Conservation (phyloP, 2,113 vertebrate species). For the Sardina pilchardus region DNA sequence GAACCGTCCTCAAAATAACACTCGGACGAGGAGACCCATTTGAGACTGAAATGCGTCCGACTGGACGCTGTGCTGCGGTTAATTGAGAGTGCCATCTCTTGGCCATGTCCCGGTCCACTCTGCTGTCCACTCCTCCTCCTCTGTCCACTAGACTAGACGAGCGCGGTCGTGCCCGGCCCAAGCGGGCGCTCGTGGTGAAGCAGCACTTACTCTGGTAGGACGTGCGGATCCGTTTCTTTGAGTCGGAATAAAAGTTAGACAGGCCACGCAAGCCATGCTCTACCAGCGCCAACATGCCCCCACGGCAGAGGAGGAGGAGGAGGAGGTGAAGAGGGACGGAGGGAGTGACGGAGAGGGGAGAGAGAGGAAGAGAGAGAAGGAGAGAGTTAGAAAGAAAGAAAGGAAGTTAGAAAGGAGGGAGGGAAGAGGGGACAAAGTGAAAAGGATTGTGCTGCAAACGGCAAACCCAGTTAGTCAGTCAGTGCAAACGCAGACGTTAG, state of each 20-base stretch:
- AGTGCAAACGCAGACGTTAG: background rate
- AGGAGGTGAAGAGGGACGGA: constrained; percentile 56
- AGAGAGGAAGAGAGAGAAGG: background rate
- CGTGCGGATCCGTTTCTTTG: constrained; percentile 99
- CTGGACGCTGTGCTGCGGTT: too few species aligned
- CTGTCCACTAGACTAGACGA: background rate
- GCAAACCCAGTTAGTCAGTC: constrained; percentile 39
- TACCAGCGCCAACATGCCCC: constrained; percentile 95
- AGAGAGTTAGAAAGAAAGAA: constrained; percentile 18
- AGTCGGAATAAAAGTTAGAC: constrained; percentile 99
- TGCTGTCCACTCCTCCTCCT: background rate
- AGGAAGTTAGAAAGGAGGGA: constrained; percentile 52
- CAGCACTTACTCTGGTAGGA: constrained; percentile 97
- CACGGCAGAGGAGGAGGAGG: constrained; percentile 65
- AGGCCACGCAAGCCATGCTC: constrained; percentile 99
- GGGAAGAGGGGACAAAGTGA: constrained; percentile 63
- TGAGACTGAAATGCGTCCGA: too few species aligned
- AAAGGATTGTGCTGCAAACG: constrained; percentile 63
- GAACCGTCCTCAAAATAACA: too few species aligned
- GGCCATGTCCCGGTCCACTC: background rate
- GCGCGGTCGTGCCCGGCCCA: too few species aligned
- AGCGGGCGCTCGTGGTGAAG: constrained; percentile 30
- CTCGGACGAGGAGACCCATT: too few species aligned
- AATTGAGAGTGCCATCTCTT: too few species aligned
- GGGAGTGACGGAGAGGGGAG: constrained; percentile 46